A percentile compares a stretch with the other conserved stretches of the same genome.
Evolutionary conservation across 2,888 invertebrate genomes (phyloP).

Genomic region (Aproaerema taeniolella): DNA sequence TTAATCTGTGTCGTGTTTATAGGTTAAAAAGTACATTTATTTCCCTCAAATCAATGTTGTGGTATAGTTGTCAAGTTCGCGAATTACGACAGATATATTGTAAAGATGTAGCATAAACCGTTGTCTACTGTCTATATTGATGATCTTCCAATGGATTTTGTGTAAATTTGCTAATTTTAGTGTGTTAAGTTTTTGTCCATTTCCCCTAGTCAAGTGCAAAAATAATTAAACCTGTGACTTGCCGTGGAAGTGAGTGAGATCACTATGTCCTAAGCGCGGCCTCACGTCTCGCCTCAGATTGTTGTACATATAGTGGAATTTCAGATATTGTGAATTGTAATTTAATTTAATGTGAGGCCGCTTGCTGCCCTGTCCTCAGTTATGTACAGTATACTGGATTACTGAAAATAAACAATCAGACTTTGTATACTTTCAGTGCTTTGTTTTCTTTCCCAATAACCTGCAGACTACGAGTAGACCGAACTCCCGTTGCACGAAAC

Average conservation of each 20-base stretch:
- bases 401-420: constrained; percentile 64
- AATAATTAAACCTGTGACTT: too few relatives aligned
- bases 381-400: constrained; percentile 51
- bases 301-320: constrained; percentile 49
- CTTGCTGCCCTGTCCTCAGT: constrained; percentile 21
- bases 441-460: constrained; percentile 23
- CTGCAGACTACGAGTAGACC: too few relatives aligned
- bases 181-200: neutral
- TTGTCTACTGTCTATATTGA: constrained; percentile 1
- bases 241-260: neutral
- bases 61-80: neutral
- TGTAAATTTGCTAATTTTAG: neutral
- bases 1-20: too few relatives aligned
- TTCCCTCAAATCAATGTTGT: neutral
- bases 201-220: neutral
- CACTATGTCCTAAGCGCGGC: constrained; percentile 2
- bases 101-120: neutral
- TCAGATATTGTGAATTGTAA: constrained; percentile 22
- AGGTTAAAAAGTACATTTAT: too few relatives aligned
- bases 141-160: constrained; percentile 3
- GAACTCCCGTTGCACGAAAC: too few relatives aligned
- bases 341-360: constrained; percentile 35
- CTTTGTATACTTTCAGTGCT: constrained; percentile 60
- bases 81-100: neutral
- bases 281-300: neutral